Evolutionary conservation across 2,113 vertebrate genomes (phyloP).

Genomic region (Scolopax mira): DNA sequence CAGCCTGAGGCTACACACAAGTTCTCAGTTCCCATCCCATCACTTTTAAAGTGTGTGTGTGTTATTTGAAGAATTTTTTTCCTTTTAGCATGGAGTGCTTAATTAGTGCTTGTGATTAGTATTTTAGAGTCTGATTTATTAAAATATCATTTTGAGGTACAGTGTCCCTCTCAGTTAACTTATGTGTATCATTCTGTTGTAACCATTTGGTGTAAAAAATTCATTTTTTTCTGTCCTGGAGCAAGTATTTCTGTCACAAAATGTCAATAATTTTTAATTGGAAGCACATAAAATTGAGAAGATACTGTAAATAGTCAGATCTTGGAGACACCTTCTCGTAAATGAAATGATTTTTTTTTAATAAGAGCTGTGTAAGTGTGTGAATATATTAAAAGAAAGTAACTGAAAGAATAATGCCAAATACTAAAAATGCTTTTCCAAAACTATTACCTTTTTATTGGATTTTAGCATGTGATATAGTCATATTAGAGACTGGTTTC

Average conservation of each 20-base stretch:
- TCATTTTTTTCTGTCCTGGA: not conserved
- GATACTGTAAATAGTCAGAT: not conserved
- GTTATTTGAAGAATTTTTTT: not conserved
- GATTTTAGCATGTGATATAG: not conserved
- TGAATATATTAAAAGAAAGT: not conserved
- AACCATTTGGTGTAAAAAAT: not conserved
- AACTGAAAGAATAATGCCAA: not conserved
- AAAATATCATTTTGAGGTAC: not conserved
- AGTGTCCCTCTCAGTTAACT: not conserved
- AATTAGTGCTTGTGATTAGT: not conserved
- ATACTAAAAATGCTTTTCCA: not conserved
- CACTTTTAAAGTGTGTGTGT: not conserved
- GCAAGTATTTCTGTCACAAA: not conserved
- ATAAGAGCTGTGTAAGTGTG: not conserved
- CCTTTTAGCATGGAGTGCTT: not conserved
- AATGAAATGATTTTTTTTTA: not conserved
- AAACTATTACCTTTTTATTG: not conserved
- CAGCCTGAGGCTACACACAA: not conserved
- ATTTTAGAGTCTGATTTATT: not conserved
- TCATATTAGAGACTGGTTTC: not conserved
- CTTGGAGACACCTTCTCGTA: not conserved
- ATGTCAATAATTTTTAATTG: not conserved
- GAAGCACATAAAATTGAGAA: not conserved
- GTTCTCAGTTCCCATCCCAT: not conserved
- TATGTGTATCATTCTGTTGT: not conserved